Evolutionary conservation across 2,888 invertebrate species (phyloP).

Genomic region (Cephus rjabovi): DNA sequence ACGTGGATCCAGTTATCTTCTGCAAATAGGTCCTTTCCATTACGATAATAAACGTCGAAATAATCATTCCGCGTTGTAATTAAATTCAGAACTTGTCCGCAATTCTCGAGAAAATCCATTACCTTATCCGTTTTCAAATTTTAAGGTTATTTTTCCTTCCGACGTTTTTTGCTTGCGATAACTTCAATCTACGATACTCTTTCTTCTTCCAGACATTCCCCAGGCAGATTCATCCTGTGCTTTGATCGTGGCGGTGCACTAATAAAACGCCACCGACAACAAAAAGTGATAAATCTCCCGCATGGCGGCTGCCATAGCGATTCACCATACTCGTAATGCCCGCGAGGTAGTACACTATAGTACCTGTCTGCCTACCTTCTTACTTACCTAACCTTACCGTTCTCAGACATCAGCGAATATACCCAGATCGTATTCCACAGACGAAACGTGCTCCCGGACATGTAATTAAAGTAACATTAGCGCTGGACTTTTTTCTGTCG

Average conservation of each 20-base stretch:
- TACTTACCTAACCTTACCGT: background rate
- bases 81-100: background rate
- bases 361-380: conserved; percentile 1
- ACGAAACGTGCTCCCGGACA: conserved; percentile 21
- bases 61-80: background rate
- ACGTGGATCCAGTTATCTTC: background rate
- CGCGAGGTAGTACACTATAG: background rate
- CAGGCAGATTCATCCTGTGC: background rate
- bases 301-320: conserved; percentile 19
- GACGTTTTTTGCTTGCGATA: background rate
- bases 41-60: background rate
- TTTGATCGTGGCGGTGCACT: conserved; percentile 5
- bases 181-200: background rate
- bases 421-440: background rate
- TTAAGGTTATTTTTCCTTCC: background rate
- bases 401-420: background rate
- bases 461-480: conserved; percentile 33
- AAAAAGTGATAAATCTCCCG: conserved; percentile 35
- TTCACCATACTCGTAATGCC: conserved; percentile 29
- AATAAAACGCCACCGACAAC: conserved; percentile 17
- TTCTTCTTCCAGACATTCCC: background rate
- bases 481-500: conserved; percentile 15
- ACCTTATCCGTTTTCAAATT: background rate
- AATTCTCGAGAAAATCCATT: background rate
- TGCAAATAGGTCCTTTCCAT: background rate